phyloP scores from a whole-genome alignment of 2,888 invertebrate genomes.

The Cylloceria caligata region DNA sequence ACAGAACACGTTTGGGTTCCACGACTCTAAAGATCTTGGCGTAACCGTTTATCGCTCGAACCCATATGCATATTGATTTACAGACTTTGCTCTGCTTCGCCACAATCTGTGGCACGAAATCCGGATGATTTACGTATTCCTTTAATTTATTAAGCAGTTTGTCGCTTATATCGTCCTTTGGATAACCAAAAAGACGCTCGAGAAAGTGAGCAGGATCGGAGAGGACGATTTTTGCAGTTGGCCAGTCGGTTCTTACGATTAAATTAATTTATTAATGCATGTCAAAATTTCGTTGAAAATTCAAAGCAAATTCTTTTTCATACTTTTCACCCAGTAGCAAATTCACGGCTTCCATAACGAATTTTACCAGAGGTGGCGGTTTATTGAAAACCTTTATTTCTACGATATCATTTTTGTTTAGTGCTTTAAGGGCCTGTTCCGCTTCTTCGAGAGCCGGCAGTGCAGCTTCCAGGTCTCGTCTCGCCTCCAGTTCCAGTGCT shows the following conservation, averaged over 20 bases:
- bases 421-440: slow-evolving; percentile 92
- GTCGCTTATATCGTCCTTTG: slow-evolving; percentile 95
- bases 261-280: slow-evolving; percentile 6
- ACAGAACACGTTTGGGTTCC: slow-evolving; percentile 94
- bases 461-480: slow-evolving; percentile 93
- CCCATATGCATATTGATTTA: slow-evolving; percentile 96
- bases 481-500: slow-evolving; percentile 94
- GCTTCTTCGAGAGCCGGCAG: slow-evolving; percentile 95
- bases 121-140: slow-evolving; percentile 93
- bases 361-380: slow-evolving; percentile 93
- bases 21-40: slow-evolving; percentile 94
- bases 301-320: slow-evolving; percentile 75
- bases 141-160: slow-evolving; percentile 91
- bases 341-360: slow-evolving; percentile 97
- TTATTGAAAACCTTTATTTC: slow-evolving; percentile 95
- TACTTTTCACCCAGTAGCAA: slow-evolving; percentile 93
- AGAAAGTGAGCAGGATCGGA: slow-evolving; percentile 92
- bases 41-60: slow-evolving; percentile 95
- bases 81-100: slow-evolving; percentile 95
- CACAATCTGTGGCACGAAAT: slow-evolving; percentile 93
- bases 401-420: slow-evolving; percentile 96
- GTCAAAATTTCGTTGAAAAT: not conserved
- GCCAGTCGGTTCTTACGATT: slow-evolving; percentile 92
- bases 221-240: slow-evolving; percentile 91
- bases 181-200: slow-evolving; percentile 92